A percentile compares a stretch with the other conserved stretches of the same genome.
Evolutionary conservation across 2,888 invertebrate species (phyloP).

Genomic region (Hyposoter dolosus): DNA sequence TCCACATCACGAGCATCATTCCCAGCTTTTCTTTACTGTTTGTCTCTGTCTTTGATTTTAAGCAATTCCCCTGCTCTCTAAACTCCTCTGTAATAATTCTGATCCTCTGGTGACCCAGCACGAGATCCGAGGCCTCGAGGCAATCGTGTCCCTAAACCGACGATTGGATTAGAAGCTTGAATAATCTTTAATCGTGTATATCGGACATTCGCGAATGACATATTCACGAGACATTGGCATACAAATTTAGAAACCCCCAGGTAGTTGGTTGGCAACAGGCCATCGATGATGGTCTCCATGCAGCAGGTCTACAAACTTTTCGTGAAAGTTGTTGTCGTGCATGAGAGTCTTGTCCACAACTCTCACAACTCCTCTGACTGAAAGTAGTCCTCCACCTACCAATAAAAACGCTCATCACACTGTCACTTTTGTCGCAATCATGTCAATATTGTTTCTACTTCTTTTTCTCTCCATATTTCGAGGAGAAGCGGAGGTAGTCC

Average conservation of each 20-base stretch:
- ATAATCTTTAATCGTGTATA: background rate
- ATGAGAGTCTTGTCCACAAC: constrained; percentile 43
- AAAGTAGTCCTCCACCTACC: constrained; percentile 35
- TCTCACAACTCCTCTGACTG: constrained; percentile 34
- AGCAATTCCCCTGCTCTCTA: constrained; percentile 6
- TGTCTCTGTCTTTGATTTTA: constrained; percentile 1
- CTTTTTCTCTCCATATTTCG: background rate
- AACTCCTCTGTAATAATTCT: constrained; percentile 19
- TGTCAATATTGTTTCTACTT: constrained; percentile 24
- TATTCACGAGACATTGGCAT: constrained; percentile 10
- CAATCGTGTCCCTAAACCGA: constrained; percentile 31
- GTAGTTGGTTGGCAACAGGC: background rate
- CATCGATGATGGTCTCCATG: constrained; percentile 18
- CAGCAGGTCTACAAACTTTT: constrained; percentile 42
- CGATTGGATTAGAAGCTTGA: constrained; percentile 20
- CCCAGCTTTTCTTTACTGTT: background rate
- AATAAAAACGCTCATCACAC: constrained; percentile 25
- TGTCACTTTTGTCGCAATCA: constrained; percentile 40
- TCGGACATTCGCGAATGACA: constrained; percentile 34
- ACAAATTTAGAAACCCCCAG: constrained; percentile 4
- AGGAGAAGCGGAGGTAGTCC: background rate
- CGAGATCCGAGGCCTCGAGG: constrained; percentile 29
- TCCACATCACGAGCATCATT: constrained; percentile 15
- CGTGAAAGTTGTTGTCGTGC: constrained; percentile 56
- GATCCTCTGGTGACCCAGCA: background rate